Evolutionary conservation across 2,888 invertebrate species (phyloP).

Genomic region (Phaedon cochleariae): DNA sequence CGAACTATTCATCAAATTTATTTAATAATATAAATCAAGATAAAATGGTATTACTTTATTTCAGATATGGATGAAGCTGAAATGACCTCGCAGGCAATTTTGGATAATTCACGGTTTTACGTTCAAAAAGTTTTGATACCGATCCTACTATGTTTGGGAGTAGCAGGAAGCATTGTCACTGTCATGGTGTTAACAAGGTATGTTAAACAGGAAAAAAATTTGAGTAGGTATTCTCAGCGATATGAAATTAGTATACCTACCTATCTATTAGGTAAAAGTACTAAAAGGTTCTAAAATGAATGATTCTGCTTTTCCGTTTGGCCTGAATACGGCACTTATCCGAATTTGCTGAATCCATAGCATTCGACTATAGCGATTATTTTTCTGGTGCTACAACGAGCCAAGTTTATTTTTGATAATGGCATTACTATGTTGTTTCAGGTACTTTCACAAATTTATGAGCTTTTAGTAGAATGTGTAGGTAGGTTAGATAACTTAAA

Average conservation of each 20-base stretch:
- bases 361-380: neutral
- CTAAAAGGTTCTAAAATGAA: no score
- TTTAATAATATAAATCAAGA: no score
- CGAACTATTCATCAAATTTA: no score
- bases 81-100: conserved; percentile 51
- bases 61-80: conserved; percentile 32
- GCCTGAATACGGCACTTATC: no score
- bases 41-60: no score
- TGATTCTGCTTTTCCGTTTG: no score
- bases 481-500: neutral
- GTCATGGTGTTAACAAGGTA: conserved; percentile 68
- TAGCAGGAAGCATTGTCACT: conserved; percentile 72
- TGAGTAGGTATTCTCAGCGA: neutral
- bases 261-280: no score
- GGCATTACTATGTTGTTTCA: neutral
- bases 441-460: neutral
- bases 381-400: neutral
- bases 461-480: neutral
- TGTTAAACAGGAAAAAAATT: conserved; percentile 32
- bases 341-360: no score
- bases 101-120: conserved; percentile 63
- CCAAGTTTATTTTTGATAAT: neutral
- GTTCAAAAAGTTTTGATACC: conserved; percentile 72
- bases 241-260: no score
- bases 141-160: conserved; percentile 71